Base-by-base conservation (phyloP, 2,888 invertebrate species). In the Tanypteryx hageni region DNA sequence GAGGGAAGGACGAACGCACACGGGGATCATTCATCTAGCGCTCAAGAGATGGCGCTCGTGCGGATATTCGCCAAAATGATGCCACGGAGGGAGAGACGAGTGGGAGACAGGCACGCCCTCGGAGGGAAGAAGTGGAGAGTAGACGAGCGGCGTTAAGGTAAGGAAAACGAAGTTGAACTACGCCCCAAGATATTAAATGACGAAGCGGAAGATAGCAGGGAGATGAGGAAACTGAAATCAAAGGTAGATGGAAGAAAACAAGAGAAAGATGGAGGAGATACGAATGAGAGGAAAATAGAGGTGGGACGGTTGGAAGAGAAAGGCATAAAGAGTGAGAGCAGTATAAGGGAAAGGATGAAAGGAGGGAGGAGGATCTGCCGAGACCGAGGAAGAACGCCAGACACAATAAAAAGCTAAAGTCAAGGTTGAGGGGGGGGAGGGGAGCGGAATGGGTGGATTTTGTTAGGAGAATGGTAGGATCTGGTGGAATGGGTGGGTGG, bases 341-440 rank as follows among this genome's bases (percentile, higher is more conserved):
- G 11, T 14, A n/a, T 5, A 61, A 31, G 27, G 13, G 61, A 56
- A n/a, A 56, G 56, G 85, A 14, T n/a, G 89, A 44, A 44, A 13
- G 27, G 31, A 9, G 31, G 31, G 27, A 27, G 89, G 44, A 89
- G 89, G 61, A 44, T 31, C 44, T 31, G 64, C 16, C 61, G 86
- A 68, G 44, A 64, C 31, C 89, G 83, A 10, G 83, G 57, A 83
- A n/a, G 83, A 83, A 83, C 44, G 83, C 83, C 83, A 83, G 83
- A 83, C 83, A 83, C 83, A 83, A 83, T 83, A 83, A 83, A 83
- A 83, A 83, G 83, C 44, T 57, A 83, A 56, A 82, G 82, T 82
- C 82, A 82, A 82, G 83, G 83, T 83, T 83, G 56, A 44, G 44
- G 44, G 5, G 5, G 44, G 5, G 44, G 44, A 44, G 44, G 44